Percentiles rank a stretch among this genome's conserved stretches.
Evolutionary conservation across 2,888 invertebrate genomes (phyloP).

Genomic region (Dolomedes plantarius): DNA sequence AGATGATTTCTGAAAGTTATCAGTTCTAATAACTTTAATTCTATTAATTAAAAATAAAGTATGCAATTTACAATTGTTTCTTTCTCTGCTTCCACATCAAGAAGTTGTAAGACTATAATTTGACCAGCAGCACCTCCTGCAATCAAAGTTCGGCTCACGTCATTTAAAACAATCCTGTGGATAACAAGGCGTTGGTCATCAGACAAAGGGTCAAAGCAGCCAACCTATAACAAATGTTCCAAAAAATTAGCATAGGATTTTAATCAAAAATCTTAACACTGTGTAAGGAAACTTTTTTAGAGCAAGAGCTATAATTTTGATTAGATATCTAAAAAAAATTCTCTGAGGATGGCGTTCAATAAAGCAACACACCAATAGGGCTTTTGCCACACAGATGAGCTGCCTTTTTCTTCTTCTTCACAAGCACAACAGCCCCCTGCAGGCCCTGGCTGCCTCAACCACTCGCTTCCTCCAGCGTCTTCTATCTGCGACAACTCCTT

Average conservation of each 20-base stretch:
- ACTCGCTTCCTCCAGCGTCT: no score
- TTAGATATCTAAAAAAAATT: background rate
- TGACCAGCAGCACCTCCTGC: constrained; percentile 95
- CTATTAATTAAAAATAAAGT: no score
- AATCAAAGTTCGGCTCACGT: constrained; percentile 89
- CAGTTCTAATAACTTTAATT: no score
- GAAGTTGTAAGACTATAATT: constrained; percentile 70
- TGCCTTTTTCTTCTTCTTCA: no score
- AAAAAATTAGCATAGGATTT: background rate
- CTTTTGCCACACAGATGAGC: no score
- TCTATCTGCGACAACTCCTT: no score
- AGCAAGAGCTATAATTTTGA: background rate
- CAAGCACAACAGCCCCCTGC: no score
- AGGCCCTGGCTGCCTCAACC: no score
- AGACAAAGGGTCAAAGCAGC: constrained; percentile 96
- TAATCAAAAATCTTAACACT: background rate
- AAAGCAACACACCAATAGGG: no score
- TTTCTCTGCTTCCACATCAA: constrained; percentile 77
- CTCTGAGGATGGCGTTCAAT: no score
- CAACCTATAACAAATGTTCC: constrained; percentile 77
- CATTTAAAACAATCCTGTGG: constrained; percentile 90
- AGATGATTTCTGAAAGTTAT: no score
- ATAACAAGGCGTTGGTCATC: constrained; percentile 93
- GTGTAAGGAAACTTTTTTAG: background rate
- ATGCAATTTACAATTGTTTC: constrained; percentile 79